A percentile compares a stretch with the other conserved stretches of the same genome.
phyloP scores from a whole-genome alignment of 2,113 vertebrate species.

The human (Homo sapiens) region DNA sequence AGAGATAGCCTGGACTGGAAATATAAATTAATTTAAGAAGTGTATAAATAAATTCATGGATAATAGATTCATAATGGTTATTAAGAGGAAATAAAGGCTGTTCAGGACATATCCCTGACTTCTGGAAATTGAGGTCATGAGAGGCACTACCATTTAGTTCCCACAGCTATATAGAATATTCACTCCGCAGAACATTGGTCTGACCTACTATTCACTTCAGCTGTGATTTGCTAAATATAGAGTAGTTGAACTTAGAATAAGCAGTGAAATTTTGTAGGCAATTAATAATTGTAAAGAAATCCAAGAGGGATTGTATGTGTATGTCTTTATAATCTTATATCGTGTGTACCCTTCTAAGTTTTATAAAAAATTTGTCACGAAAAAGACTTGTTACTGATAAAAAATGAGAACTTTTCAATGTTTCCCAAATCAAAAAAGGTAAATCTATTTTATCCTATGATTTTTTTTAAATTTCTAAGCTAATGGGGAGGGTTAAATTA shows the following conservation, averaged over 20 bases:
- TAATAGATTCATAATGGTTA: constrained; percentile 39
- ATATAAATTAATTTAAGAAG: constrained; percentile 47
- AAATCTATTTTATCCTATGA: neutral
- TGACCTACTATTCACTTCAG: neutral
- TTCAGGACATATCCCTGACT: neutral
- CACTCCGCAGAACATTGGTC: neutral
- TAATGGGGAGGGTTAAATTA: neutral
- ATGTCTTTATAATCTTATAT: neutral
- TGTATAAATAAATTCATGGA: constrained; percentile 46
- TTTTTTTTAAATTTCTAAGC: neutral
- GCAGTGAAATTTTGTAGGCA: constrained; percentile 40
- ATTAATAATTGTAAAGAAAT: constrained; percentile 43
- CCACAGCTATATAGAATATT: neutral
- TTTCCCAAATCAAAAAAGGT: constrained; percentile 13
- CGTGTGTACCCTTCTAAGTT: constrained; percentile 21
- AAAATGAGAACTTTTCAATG: neutral
- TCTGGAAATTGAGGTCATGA: constrained; percentile 53
- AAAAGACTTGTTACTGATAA: neutral
- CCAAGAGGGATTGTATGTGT: neutral
- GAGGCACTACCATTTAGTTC: neutral
- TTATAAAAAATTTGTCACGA: constrained; percentile 27
- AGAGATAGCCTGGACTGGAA: constrained; percentile 39
- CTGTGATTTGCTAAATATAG: constrained; percentile 42
- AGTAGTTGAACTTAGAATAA: constrained; percentile 31
- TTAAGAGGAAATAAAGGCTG: constrained; percentile 47